Evolutionary conservation across 2,888 invertebrate genomes (phyloP), one percentile per base, ranked within the genome.

Genomic region (Monopis laevigella): DNA sequence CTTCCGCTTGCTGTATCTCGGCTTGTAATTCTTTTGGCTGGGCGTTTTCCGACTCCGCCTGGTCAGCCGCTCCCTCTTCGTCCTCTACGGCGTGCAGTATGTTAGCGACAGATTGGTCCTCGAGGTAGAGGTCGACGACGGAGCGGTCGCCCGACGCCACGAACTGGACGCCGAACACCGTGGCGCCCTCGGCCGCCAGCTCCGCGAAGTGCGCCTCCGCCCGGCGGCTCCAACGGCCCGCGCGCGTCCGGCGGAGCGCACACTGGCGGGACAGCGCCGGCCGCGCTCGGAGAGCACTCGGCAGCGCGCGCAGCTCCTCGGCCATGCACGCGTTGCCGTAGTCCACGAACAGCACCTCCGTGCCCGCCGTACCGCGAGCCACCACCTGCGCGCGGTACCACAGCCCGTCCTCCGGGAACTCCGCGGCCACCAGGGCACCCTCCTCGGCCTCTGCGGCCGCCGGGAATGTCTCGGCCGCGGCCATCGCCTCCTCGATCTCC

Each of bases 371-470:
- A 1, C 81, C 77, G 36, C 81, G 73, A 6, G 83, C 77, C 16
- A 87, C 59, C 18, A 89, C 69, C 57, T 86, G 86, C 0, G 88
- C 88, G 36, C 89, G 73, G 53, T 88, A 88, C 88, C 88, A 88
- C 6, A 70, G 65, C 11, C 72, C 83, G 49, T 88, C 88, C 49
- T 87, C 87, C 0, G 84, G 84, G 53, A 84, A 88, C 45, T 83
- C 75, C 0, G 87, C 88, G 0, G 86, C 87, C 47, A 87, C 87
- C 40, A 88, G 73, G 2, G 72, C 73, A 0, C 83, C 86, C 46
- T 77, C 78, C 34, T 77, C 74, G 18, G 65, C 63, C 1, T 64
- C 64, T 0, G 56, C 59, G 2, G 87, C 55, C 3, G 72, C 65
- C 1, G 83, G 71, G 52, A 87, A 82, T 47, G 71, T 73, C 21